phyloP scores from a whole-genome alignment of 2,888 invertebrate species.

The Miltochrista miniata region DNA sequence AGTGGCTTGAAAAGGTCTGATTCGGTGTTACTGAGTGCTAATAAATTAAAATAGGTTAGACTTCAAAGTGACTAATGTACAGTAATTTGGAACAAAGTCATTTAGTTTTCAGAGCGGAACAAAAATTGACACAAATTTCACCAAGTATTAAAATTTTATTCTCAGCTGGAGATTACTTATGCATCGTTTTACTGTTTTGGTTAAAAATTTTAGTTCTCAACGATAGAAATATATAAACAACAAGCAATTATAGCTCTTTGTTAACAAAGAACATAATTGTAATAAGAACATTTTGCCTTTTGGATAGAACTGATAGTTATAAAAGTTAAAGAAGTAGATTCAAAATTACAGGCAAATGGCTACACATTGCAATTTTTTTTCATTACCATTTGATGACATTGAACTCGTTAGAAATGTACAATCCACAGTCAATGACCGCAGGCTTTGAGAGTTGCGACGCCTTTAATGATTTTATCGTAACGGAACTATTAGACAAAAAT shows the following conservation, averaged over 20 bases:
- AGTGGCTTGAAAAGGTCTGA: constrained; percentile 17
- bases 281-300: no score
- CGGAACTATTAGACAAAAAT: constrained; percentile 15
- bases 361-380: constrained; percentile 8
- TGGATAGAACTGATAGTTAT: no score
- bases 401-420: constrained; percentile 27
- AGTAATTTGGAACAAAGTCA: neutral
- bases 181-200: no score
- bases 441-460: constrained; percentile 22
- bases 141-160: no score
- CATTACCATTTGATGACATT: constrained; percentile 14
- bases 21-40: constrained; percentile 6
- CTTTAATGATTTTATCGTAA: constrained; percentile 22
- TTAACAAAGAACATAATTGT: no score
- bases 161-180: no score
- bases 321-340: no score
- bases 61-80: constrained; percentile 19
- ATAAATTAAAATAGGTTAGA: constrained; percentile 24
- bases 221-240: no score
- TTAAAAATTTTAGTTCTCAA: no score
- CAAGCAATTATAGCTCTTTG: no score
- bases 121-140: constrained; percentile 1
- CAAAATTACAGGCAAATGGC: no score
- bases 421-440: constrained; percentile 24
- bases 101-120: constrained; percentile 2